phyloP scores from a whole-genome alignment of 2,888 invertebrate genomes.

The Troides oblongomaculatus region DNA sequence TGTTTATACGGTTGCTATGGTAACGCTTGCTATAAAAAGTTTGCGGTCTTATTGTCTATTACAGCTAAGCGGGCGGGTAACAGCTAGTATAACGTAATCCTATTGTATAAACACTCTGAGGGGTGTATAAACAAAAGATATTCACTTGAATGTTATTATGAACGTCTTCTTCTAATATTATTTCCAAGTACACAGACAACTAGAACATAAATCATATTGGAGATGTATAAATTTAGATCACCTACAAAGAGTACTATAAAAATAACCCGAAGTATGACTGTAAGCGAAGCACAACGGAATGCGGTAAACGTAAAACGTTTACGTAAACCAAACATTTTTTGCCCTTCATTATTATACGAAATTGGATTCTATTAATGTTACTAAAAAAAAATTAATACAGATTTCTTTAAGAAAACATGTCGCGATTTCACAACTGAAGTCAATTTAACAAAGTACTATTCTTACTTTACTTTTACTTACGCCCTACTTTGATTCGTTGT shows the following conservation, averaged over 20 bases:
- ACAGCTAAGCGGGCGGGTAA: too few species aligned
- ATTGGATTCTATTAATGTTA: constrained; percentile 7
- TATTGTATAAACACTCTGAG: too few species aligned
- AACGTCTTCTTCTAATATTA: neutral
- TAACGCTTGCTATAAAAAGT: too few species aligned
- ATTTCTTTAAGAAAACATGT: too few species aligned
- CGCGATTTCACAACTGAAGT: neutral
- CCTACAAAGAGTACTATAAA: neutral
- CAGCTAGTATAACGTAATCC: too few species aligned
- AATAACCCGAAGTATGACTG: constrained; percentile 1
- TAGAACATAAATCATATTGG: neutral
- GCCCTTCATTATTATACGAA: neutral
- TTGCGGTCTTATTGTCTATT: too few species aligned
- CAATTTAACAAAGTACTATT: constrained; percentile 2
- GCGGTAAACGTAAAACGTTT: constrained; percentile 3
- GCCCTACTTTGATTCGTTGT: neutral
- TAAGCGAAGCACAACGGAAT: constrained; percentile 15
- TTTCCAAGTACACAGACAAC: neutral
- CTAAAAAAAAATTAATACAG: neutral
- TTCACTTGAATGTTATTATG: too few species aligned
- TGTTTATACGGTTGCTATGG: too few species aligned
- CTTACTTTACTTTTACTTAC: neutral
- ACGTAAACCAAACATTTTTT: constrained; percentile 4
- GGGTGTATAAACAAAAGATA: too few species aligned
- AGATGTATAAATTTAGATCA: neutral